phyloP scores from a whole-genome alignment of 2,797 vertebrate genomes.

The Pangasius djambal region DNA sequence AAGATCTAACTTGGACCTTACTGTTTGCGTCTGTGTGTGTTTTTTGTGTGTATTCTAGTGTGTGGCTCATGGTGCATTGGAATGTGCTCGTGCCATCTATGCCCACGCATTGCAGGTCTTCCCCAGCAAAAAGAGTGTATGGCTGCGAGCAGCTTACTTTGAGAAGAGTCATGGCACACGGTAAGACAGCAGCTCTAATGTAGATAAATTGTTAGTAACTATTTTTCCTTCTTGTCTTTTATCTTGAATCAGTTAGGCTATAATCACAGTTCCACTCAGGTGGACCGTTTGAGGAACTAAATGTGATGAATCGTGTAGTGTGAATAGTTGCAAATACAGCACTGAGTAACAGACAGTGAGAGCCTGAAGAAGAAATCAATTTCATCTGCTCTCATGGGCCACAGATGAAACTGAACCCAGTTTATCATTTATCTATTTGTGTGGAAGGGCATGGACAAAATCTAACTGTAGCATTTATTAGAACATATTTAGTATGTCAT shows the following conservation, averaged over 20 bases:
- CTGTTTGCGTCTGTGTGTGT: background rate
- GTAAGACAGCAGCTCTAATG: constrained; percentile 65
- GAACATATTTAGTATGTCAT: no score
- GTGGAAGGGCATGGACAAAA: no score
- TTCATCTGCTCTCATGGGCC: no score
- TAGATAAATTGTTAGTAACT: background rate
- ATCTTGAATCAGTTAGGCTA: background rate
- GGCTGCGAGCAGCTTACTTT: constrained; percentile 96
- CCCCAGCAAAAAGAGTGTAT: constrained; percentile 98
- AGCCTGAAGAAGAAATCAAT: no score
- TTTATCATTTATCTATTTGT: no score
- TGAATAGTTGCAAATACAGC: no score
- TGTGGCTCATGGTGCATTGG: constrained; percentile 92
- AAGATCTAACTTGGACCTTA: background rate
- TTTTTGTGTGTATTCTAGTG: constrained; percentile 74
- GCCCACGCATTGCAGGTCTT: constrained; percentile 95
- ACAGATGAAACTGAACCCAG: no score
- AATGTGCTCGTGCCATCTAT: constrained; percentile 96
- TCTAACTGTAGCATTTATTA: no score
- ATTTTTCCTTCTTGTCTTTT: background rate
- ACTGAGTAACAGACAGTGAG: no score
- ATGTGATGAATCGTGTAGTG: no score
- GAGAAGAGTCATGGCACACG: constrained; percentile 97
- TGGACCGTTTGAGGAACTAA: background rate
- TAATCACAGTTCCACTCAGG: background rate